Percentiles rank a stretch among this genome's conserved stretches.
Evolutionary conservation across 2,888 invertebrate genomes (phyloP).

Genomic region (Peribatodes rhomboidaria): DNA sequence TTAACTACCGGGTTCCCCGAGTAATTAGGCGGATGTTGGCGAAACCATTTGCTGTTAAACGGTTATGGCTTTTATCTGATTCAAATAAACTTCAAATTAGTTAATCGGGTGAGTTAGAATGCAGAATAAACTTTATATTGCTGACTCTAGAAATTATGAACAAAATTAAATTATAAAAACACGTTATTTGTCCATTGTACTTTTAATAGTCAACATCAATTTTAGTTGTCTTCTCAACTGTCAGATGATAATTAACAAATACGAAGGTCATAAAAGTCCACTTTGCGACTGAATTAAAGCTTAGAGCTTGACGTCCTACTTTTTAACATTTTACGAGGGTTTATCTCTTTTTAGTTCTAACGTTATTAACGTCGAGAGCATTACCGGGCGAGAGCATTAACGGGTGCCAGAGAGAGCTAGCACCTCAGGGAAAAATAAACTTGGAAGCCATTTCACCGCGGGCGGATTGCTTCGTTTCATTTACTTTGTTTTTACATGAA

Average conservation of each 20-base stretch:
- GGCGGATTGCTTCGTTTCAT: slow-evolving; percentile 45
- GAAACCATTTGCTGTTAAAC: slow-evolving; percentile 16
- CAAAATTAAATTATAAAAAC: too few relatives aligned
- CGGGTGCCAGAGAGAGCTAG: slow-evolving; percentile 28
- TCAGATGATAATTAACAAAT: neutral
- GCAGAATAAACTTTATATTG: too few relatives aligned
- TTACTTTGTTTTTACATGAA: slow-evolving; percentile 26
- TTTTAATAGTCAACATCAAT: neutral
- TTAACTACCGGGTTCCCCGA: neutral
- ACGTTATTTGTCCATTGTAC: too few relatives aligned
- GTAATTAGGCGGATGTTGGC: slow-evolving; percentile 17
- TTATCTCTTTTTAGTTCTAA: slow-evolving; percentile 28
- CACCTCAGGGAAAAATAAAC: slow-evolving; percentile 41
- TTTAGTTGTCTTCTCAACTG: neutral
- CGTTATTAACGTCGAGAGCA: slow-evolving; percentile 30
- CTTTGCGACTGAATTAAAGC: slow-evolving; percentile 21
- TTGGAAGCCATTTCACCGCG: slow-evolving; percentile 48
- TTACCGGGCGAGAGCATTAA: slow-evolving; percentile 34
- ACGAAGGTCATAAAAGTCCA: slow-evolving; percentile 18
- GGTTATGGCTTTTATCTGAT: slow-evolving; percentile 12
- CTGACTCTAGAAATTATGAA: too few relatives aligned
- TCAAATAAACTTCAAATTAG: neutral
- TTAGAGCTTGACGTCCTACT: slow-evolving; percentile 20
- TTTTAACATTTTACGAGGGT: slow-evolving; percentile 26
- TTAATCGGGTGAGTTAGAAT: neutral